Conservation (phyloP, 2,113 vertebrate species). For the Acrocephalus kingi region DNA sequence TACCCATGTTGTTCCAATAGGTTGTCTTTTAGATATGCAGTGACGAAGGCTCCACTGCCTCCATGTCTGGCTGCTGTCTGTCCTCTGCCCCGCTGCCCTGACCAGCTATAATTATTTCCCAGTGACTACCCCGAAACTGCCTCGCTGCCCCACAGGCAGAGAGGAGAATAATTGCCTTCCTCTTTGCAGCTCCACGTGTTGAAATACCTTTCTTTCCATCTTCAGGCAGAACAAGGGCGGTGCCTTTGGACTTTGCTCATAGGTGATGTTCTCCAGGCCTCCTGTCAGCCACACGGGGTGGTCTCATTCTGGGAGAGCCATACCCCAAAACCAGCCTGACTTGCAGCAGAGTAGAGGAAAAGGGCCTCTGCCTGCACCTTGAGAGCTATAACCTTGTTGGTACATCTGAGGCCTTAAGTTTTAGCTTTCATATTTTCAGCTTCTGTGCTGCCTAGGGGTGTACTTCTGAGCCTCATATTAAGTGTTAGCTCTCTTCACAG, state of each 20-base stretch:
- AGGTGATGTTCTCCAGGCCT: background rate
- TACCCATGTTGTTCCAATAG: background rate
- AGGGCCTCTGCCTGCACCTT: background rate
- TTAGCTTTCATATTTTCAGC: background rate
- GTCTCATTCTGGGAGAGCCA: fast-evolving
- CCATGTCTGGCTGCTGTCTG: background rate
- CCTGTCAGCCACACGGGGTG: fast-evolving
- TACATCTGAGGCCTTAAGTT: background rate
- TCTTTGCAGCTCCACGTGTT: background rate
- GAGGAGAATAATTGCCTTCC: background rate
- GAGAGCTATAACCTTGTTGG: fast-evolving
- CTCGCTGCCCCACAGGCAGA: background rate
- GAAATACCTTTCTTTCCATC: background rate
- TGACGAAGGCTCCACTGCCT: fast-evolving
- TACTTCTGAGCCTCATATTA: background rate
- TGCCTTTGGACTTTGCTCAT: background rate
- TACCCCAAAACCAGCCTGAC: background rate
- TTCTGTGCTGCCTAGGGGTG: background rate
- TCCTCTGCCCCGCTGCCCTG: background rate
- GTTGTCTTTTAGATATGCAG: background rate
- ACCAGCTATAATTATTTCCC: background rate
- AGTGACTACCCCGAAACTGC: background rate
- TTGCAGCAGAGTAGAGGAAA: background rate
- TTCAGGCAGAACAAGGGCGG: background rate
- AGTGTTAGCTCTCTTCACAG: background rate